These are phyloP conservation scores for Heliocidaris erythrogramma DNA, from an alignment of 35 echinoderm and acorn worm genomes.

Conservation along the genomic window DNA sequence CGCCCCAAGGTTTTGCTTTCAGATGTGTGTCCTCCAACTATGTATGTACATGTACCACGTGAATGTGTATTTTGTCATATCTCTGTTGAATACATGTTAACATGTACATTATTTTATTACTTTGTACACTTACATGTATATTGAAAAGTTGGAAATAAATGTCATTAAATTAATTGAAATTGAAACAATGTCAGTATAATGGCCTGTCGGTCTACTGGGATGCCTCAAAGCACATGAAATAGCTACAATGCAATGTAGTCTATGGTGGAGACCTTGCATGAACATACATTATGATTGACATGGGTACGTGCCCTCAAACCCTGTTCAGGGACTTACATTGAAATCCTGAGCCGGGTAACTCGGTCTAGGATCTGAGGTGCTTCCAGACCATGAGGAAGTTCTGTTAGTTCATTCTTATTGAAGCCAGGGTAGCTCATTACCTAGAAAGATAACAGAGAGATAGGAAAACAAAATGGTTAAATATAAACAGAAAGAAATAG, in stretches of 20 bases:
- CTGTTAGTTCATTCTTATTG: slow-evolving; percentile 75
- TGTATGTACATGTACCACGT: too few species aligned
- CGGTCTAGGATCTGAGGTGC: slow-evolving; percentile 91
- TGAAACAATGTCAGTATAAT: too few species aligned
- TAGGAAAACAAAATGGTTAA: neutral
- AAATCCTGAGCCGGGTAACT: slow-evolving; percentile 89
- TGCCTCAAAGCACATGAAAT: neutral
- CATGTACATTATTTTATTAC: too few species aligned
- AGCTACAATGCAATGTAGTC: neutral
- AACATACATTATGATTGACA: neutral
- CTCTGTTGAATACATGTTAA: too few species aligned
- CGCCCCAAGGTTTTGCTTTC: too few species aligned
- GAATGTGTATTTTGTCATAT: too few species aligned
- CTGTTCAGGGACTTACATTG: slow-evolving; percentile 72
- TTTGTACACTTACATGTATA: too few species aligned
- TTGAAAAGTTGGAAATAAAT: too few species aligned
- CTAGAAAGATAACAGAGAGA: slow-evolving; percentile 29
- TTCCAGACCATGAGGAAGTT: slow-evolving; percentile 88
- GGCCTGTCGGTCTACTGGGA: too few species aligned
- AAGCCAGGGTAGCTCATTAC: slow-evolving; percentile 81
- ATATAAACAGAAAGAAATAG: too few species aligned
- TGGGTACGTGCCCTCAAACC: neutral
- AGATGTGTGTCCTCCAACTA: too few species aligned
- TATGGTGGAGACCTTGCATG: neutral
- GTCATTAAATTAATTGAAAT: too few species aligned